These are phyloP conservation scores for Phyllotreta cruciferae DNA, from an alignment of 2,888 invertebrate species.

Conservation along the genomic window DNA sequence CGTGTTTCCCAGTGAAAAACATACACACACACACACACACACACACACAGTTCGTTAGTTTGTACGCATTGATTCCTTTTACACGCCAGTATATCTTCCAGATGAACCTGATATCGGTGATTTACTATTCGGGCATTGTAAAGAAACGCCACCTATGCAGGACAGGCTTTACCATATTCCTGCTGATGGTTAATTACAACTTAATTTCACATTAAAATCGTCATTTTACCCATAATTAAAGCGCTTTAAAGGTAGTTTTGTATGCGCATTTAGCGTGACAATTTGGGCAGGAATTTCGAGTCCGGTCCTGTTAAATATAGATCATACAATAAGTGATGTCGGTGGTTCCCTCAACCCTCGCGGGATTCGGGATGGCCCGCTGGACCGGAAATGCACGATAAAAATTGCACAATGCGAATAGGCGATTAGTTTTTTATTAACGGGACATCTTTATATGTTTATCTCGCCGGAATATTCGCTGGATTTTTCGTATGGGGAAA, in stretches of 20 bases:
- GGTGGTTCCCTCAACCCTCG: slow-evolving; percentile 28
- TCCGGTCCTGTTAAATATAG: slow-evolving; percentile 29
- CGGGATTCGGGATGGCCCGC: slow-evolving; percentile 41
- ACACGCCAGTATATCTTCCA: slow-evolving; percentile 36
- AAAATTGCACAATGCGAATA: slow-evolving; percentile 51
- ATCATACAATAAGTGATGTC: slow-evolving; percentile 46
- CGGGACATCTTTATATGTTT: not conserved
- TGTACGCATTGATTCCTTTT: slow-evolving; percentile 40
- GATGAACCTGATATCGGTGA: slow-evolving; percentile 37
- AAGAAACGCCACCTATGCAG: slow-evolving; percentile 31
- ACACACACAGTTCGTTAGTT: slow-evolving; percentile 41
- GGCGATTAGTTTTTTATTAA: slow-evolving; percentile 52
- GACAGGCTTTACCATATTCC: slow-evolving; percentile 24
- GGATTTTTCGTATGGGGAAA: not conserved
- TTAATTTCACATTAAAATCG: too few relatives aligned
- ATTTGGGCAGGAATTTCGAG: too few relatives aligned
- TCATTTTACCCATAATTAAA: too few relatives aligned
- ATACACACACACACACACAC: slow-evolving; percentile 28
- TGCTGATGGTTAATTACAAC: too few relatives aligned
- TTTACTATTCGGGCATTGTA: slow-evolving; percentile 29
- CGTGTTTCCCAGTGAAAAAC: slow-evolving; percentile 41
- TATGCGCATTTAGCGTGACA: too few relatives aligned
- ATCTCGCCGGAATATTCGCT: not conserved
- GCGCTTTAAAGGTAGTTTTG: too few relatives aligned
- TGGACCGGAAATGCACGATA: slow-evolving; percentile 52